Evolutionary conservation across 2,113 vertebrate species (phyloP).

Genomic region (Rhabdornis inornatus): DNA sequence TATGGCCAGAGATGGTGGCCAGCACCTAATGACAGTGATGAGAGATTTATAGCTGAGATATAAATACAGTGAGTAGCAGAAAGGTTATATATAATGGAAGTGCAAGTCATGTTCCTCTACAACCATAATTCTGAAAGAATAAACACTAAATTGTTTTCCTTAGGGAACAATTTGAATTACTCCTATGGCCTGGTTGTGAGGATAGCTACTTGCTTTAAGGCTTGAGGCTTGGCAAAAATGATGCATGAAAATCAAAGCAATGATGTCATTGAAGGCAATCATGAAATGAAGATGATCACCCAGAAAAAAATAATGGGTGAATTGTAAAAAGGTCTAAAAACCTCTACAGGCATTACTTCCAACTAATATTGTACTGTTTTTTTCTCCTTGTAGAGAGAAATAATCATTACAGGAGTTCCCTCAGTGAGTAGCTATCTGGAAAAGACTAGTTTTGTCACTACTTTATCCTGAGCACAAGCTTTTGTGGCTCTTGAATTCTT

Average conservation of each 20-base stretch:
- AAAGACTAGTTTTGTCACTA: background rate
- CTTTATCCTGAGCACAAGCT: background rate
- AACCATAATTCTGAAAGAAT: background rate
- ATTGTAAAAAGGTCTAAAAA: background rate
- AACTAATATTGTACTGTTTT: fast-evolving
- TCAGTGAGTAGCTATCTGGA: background rate
- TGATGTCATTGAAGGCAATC: background rate
- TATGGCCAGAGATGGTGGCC: background rate
- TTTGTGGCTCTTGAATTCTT: background rate
- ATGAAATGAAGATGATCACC: background rate
- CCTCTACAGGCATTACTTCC: background rate
- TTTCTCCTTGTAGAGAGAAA: background rate
- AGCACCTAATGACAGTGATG: background rate
- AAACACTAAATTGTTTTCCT: background rate
- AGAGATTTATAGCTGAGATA: background rate
- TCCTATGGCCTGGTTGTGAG: background rate
- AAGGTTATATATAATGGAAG: background rate
- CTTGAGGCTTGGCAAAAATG: background rate
- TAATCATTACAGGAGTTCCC: background rate
- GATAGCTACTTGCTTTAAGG: background rate
- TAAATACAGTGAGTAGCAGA: background rate
- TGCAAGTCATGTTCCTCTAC: background rate
- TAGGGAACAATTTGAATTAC: background rate
- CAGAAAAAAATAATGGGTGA: background rate
- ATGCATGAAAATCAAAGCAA: background rate